These are phyloP conservation scores for Yponomeuta evonymella DNA, from an alignment of 2,888 invertebrate genomes.

Conservation along the genomic window DNA sequence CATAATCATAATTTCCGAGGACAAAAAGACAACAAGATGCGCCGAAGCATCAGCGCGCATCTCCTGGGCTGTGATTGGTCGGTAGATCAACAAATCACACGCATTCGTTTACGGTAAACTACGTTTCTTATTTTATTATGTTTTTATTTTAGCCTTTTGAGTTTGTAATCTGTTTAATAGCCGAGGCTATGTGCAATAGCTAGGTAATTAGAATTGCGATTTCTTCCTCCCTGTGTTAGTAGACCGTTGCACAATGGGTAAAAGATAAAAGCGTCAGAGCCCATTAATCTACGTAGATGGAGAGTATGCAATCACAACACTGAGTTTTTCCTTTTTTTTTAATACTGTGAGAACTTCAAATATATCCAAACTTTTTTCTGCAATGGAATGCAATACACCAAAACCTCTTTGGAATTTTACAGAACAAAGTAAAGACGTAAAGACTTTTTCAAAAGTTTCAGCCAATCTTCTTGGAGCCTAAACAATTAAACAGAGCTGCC, in stretches of 20 bases:
- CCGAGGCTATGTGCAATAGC: not conserved
- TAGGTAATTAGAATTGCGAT: not conserved
- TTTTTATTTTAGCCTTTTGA: not conserved
- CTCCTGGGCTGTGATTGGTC: slow-evolving; percentile 28
- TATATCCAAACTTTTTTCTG: too few species aligned
- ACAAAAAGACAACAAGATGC: slow-evolving; percentile 27
- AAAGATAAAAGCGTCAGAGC: not conserved
- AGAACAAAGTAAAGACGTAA: too few species aligned
- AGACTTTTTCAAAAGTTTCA: not conserved
- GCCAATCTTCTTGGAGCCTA: not conserved
- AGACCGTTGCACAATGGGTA: not conserved
- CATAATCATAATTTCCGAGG: slow-evolving; percentile 23
- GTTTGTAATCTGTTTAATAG: not conserved
- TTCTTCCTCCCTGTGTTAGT: not conserved
- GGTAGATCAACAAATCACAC: slow-evolving; percentile 20
- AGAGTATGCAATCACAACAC: not conserved
- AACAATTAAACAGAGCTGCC: not conserved
- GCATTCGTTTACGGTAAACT: slow-evolving; percentile 22
- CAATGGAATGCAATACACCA: too few species aligned
- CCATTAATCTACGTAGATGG: not conserved
- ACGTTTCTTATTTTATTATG: slow-evolving; percentile 21
- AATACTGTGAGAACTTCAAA: too few species aligned
- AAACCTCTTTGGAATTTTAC: too few species aligned
- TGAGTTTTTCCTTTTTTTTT: too few species aligned
- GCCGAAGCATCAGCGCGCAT: slow-evolving; percentile 28